These are phyloP conservation scores for Drosophila arawakana DNA, from an alignment of 1,140 invertebrate species.

Conservation along the genomic window DNA sequence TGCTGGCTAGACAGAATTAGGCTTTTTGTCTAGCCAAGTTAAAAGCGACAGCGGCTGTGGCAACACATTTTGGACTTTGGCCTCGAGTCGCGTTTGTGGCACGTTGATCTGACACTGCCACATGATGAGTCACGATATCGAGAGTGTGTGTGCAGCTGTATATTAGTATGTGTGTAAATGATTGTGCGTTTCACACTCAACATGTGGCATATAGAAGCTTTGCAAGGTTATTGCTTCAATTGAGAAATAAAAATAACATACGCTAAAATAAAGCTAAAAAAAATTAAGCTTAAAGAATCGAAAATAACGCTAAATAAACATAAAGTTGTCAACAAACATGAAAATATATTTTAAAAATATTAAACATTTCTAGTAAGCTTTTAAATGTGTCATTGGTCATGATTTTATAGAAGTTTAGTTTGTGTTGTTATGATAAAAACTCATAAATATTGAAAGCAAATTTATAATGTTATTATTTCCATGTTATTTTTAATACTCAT, in stretches of 20 bases:
- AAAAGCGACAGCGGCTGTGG: constrained; percentile 63
- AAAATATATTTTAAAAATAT: neutral
- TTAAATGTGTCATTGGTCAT: no score
- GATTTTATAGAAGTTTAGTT: no score
- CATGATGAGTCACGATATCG: constrained; percentile 55
- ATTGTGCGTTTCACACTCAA: constrained; percentile 1
- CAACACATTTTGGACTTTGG: constrained; percentile 74
- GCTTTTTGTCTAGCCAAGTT: constrained; percentile 70
- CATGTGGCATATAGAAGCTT: constrained; percentile 29
- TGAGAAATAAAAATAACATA: constrained; percentile 30
- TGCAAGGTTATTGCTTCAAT: constrained; percentile 41
- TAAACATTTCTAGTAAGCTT: neutral
- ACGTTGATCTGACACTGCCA: constrained; percentile 30
- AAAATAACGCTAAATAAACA: neutral
- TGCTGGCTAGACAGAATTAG: constrained; percentile 72
- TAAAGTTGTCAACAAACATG: neutral
- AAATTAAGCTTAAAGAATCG: neutral
- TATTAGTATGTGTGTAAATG: constrained; percentile 1
- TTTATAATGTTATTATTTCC: no score
- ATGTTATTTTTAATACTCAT: no score
- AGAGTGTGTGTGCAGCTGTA: constrained; percentile 10
- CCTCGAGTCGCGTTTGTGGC: constrained; percentile 56
- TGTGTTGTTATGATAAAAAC: no score
- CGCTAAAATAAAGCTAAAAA: neutral
- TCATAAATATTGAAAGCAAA: no score